Conservation (phyloP, 2,888 invertebrate species). For the Caradrina clavipalpis region DNA sequence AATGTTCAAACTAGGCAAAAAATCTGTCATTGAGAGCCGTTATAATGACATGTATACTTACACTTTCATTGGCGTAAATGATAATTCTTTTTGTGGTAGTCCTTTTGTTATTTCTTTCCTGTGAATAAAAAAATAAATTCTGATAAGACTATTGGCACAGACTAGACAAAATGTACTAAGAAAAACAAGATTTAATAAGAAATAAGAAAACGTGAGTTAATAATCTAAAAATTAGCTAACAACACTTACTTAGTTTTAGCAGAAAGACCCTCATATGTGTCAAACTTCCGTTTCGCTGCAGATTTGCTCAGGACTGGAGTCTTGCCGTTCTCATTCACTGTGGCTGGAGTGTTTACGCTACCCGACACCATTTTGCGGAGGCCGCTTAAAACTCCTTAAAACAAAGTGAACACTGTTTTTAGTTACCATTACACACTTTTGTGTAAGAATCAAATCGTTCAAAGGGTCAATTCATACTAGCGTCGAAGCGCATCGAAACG, state of each 20-base stretch:
- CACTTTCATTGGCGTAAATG: slow-evolving; percentile 92
- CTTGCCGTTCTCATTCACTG: slow-evolving; percentile 81
- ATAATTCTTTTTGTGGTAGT: slow-evolving; percentile 91
- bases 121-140: slow-evolving; percentile 68
- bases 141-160: too few species aligned
- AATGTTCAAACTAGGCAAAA: too few species aligned
- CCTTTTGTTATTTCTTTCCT: slow-evolving; percentile 92
- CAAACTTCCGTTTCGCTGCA: slow-evolving; percentile 92
- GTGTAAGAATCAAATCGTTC: not conserved
- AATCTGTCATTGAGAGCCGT: not conserved
- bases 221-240: not conserved
- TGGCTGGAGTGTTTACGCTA: slow-evolving; percentile 89
- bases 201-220: too few species aligned
- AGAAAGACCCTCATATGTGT: slow-evolving; percentile 90
- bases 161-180: too few species aligned
- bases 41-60: slow-evolving; percentile 79
- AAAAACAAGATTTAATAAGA: too few species aligned
- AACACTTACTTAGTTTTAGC: slow-evolving; percentile 92
- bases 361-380: slow-evolving; percentile 95
- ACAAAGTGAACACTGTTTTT: not conserved
- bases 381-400: slow-evolving; percentile 94
- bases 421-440: not conserved
- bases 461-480: too few species aligned
- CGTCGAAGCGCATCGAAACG: too few species aligned
- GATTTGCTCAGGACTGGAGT: slow-evolving; percentile 92